Evolutionary conservation across 2,888 invertebrate species (phyloP), one percentile per base, ranked within the genome.

Genomic region (Automeris io): DNA sequence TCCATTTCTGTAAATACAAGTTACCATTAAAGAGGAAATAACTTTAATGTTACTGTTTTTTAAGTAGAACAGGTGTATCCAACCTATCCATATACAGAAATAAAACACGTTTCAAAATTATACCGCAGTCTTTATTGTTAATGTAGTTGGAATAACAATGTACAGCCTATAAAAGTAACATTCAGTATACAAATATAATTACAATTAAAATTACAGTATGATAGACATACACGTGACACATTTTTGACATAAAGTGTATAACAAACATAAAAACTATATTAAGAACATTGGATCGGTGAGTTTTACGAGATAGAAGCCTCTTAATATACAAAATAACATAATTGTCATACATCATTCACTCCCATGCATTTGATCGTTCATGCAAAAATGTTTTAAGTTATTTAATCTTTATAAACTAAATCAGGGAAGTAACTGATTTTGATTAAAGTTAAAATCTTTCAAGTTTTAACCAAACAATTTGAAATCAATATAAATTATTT

Each of bases 101-200:
- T 57, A 52, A 47, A 46, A 49, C 43, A 47, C 40, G 32, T 34
- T 3, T 45, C n/a, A n/a, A n/a, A 22, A 52, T 52, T 54, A 61
- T 64, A 51, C 41, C 67, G 70, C 81, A 81, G 81, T 82, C 81
- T 82, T 83, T 82, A 81, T 71, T 76, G 63, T 70, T 69, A 70
- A 64, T 63, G 62, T 67, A 71, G 61, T 63, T 66, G 59, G 60
- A 67, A 67, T 60, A 75, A 73, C 73, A 72, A 70, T 68, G 42
- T 70, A 68, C 65, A 74, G 59, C 59, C 41, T 65, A 49, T 63
- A 63, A 61, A 55, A 55, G 54, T 49, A 69, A 70, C 61, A 62
- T 63, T 54, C 45, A 34, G 32, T 40, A 32, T 24, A 50, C 47
- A 56, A 45, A 61, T 58, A n/a, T n/a, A n/a, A n/a, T 54, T 51